Evolutionary conservation across 2,888 invertebrate species (phyloP).

Genomic region (Poecilobothrus nobilitatus): DNA sequence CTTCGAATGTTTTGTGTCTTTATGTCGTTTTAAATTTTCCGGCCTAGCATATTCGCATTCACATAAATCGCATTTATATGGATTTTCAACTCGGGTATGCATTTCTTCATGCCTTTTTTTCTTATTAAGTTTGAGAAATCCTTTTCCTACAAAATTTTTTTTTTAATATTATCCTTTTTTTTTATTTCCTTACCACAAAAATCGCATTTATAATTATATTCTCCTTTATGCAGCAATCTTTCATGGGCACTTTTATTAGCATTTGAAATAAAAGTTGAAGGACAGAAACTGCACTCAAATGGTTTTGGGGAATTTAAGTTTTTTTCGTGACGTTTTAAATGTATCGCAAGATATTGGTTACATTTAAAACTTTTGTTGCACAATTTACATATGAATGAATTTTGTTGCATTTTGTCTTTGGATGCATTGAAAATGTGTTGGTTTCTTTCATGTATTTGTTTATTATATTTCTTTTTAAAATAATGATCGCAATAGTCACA

Average conservation of each 20-base stretch:
- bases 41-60: slow-evolving; percentile 2
- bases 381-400: not conserved
- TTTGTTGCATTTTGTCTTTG: not conserved
- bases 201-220: slow-evolving; percentile 12
- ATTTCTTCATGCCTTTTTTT: slow-evolving; percentile 8
- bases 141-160: not conserved
- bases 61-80: slow-evolving; percentile 8
- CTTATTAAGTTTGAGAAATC: slow-evolving; percentile 2
- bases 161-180: not conserved
- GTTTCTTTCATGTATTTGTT: not conserved
- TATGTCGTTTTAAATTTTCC: slow-evolving; percentile 4
- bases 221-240: not conserved
- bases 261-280: not conserved
- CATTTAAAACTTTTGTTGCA: not conserved
- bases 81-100: slow-evolving; percentile 7
- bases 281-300: slow-evolving; percentile 9
- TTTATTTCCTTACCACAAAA: not conserved
- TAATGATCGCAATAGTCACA: not conserved
- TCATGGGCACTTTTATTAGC: slow-evolving; percentile 5
- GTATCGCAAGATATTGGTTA: not conserved
- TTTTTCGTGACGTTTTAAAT: slow-evolving; percentile 7
- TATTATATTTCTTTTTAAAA: slow-evolving; percentile 8
- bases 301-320: not conserved
- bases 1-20: not conserved
- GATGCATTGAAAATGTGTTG: not conserved